Conservation (phyloP, 2,113 vertebrate genomes). For the Aptenodytes patagonicus region DNA sequence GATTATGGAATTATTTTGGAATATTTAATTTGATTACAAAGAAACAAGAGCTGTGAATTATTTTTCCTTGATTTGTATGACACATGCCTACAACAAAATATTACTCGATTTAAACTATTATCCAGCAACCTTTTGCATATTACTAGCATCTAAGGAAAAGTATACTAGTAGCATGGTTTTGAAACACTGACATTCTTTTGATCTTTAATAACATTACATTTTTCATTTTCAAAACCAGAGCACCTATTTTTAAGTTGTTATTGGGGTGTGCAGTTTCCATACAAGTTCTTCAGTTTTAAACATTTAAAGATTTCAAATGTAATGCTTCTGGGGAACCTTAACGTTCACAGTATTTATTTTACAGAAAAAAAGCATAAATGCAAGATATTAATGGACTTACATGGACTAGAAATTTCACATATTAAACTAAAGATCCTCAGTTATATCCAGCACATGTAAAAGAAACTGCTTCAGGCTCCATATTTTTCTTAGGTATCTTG, state of each 20-base stretch:
- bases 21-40: not conserved
- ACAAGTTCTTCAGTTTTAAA: not conserved
- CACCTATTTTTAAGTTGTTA: not conserved
- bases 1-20: not conserved
- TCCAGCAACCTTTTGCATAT: not conserved
- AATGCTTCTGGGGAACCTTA: not conserved
- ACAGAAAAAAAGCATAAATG: not conserved
- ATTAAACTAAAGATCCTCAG: not conserved
- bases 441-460: not conserved
- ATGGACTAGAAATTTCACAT: not conserved
- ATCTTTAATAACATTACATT: not conserved
- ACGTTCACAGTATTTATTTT: not conserved
- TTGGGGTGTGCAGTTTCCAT: not conserved
- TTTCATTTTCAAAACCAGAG: not conserved
- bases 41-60: not conserved
- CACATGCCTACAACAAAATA: not conserved
- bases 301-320: not conserved
- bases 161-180: not conserved
- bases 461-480: not conserved
- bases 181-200: not conserved
- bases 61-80: not conserved
- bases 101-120: not conserved
- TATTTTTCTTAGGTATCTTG: not conserved
- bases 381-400: not conserved
- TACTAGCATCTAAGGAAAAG: not conserved